Evolutionary conservation across 2,888 invertebrate genomes (phyloP).

Genomic region (Chymomyza caudatula): DNA sequence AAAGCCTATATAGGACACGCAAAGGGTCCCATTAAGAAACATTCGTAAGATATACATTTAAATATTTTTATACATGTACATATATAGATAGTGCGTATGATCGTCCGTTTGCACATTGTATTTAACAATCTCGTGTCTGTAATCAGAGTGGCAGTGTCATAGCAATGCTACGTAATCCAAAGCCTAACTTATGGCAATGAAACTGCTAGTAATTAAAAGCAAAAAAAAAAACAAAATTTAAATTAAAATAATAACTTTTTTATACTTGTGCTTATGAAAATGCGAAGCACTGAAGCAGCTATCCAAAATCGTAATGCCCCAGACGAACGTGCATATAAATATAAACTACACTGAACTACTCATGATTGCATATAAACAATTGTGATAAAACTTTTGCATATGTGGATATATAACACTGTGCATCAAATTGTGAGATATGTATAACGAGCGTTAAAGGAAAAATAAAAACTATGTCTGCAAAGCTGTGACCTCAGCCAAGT

Average conservation of each 20-base stretch:
- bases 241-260: conserved; percentile 44
- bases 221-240: conserved; percentile 31
- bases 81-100: background rate
- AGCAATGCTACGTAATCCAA: background rate
- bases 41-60: background rate
- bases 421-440: background rate
- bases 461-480: conserved; percentile 56
- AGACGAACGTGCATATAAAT: conserved; percentile 38
- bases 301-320: conserved; percentile 24
- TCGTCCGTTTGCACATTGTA: background rate
- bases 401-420: background rate
- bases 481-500: conserved; percentile 64
- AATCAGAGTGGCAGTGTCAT: background rate
- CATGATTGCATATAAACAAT: conserved; percentile 32
- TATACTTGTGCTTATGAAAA: conserved; percentile 20
- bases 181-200: conserved; percentile 55
- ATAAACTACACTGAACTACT: conserved; percentile 20
- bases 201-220: conserved; percentile 34
- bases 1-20: background rate
- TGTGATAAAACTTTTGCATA: conserved; percentile 24
- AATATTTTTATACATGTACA: background rate
- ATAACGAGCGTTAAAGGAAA: conserved; percentile 12
- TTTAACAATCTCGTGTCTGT: background rate
- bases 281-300: conserved; percentile 9
- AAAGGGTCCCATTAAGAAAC: background rate